These are phyloP conservation scores for Callorhinus ursinus DNA, from an alignment of 2,113 vertebrate species.

Conservation along the genomic window DNA sequence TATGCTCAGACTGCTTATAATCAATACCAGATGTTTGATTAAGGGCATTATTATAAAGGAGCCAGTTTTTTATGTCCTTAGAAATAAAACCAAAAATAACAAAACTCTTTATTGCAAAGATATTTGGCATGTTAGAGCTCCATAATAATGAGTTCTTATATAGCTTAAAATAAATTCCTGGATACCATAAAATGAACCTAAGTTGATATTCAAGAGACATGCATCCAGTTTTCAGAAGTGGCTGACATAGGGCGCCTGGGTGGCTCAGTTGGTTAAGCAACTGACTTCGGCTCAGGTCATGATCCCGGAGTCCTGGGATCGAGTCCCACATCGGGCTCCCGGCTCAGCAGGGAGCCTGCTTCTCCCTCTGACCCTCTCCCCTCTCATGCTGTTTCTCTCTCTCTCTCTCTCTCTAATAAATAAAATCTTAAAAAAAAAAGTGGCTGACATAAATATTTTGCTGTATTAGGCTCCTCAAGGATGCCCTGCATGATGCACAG, in stretches of 20 bases:
- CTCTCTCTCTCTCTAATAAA: no score
- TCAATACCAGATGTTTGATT: slow-evolving; percentile 20
- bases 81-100: slow-evolving; percentile 51
- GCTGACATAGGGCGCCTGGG: background rate
- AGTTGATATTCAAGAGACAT: background rate
- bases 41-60: slow-evolving; percentile 36
- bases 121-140: background rate
- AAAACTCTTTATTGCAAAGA: background rate
- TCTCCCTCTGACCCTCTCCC: no score
- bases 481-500: slow-evolving; percentile 93
- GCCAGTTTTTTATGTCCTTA: slow-evolving; percentile 6
- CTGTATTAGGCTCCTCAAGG: slow-evolving; percentile 94
- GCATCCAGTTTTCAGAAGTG: background rate
- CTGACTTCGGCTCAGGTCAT: no score
- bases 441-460: slow-evolving; percentile 61
- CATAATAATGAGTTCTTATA: slow-evolving; percentile 26
- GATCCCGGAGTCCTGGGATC: no score
- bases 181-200: slow-evolving; percentile 24
- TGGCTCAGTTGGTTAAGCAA: no score
- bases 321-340: no score
- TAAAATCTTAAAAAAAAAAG: no score
- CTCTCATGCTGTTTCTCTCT: no score
- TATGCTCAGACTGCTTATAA: background rate
- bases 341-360: no score
- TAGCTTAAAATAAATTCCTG: slow-evolving; percentile 44